phyloP scores from a whole-genome alignment of 2,797 vertebrate genomes.

The Betta splendens region DNA sequence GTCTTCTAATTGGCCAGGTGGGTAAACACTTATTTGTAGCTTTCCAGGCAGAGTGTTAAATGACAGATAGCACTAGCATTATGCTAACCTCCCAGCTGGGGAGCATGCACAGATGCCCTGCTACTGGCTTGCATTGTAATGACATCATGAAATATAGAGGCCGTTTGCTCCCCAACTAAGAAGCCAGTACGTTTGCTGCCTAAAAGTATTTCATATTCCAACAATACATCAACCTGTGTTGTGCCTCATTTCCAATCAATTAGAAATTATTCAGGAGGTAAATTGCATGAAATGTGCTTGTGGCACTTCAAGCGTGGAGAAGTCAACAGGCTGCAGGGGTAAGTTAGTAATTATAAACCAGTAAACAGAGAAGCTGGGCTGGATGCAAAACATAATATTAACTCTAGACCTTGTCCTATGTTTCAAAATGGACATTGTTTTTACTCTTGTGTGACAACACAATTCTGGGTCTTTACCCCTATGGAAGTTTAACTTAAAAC shows the following conservation, averaged over 20 bases:
- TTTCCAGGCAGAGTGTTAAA: constrained; percentile 70
- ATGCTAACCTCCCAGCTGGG: constrained; percentile 67
- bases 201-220: constrained; percentile 74
- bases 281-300: constrained; percentile 79
- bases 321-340: constrained; percentile 51
- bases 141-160: constrained; percentile 83
- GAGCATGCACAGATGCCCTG: constrained; percentile 68
- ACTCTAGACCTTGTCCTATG: constrained; percentile 55
- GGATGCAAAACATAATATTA: constrained; percentile 49
- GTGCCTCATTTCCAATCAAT: constrained; percentile 85
- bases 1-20: constrained; percentile 82
- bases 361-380: constrained; percentile 39
- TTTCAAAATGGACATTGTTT: constrained; percentile 70
- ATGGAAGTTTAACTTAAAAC: constrained; percentile 37
- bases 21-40: constrained; percentile 74
- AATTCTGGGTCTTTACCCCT: too few species aligned
- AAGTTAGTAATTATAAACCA: constrained; percentile 59
- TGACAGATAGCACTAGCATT: constrained; percentile 69
- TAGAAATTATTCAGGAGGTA: constrained; percentile 86
- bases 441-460: constrained; percentile 70
- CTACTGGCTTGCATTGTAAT: constrained; percentile 72
- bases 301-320: constrained; percentile 40
- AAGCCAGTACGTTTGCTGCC: constrained; percentile 79
- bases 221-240: constrained; percentile 79
- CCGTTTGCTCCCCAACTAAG: constrained; percentile 80